These are phyloP conservation scores for Cephus rjabovi DNA, from an alignment of 2,888 invertebrate species.

Conservation along the genomic window DNA sequence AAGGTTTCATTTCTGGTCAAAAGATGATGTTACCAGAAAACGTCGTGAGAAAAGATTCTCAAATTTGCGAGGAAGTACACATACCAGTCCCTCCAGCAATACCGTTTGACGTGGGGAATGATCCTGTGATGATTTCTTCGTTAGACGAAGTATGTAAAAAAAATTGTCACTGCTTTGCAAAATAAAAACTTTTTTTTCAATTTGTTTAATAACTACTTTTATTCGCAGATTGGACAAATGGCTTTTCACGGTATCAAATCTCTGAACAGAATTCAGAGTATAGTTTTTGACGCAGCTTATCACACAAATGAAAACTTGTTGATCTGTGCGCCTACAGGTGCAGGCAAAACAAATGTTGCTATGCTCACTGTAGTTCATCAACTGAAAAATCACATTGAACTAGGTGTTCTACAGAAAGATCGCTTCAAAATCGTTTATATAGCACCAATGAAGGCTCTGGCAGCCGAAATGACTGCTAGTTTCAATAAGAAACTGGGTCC, in stretches of 20 bases:
- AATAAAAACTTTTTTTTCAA: constrained; percentile 8
- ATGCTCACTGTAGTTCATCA: constrained; percentile 92
- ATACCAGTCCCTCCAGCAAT: constrained; percentile 79
- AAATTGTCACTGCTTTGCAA: constrained; percentile 5
- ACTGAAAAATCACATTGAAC: constrained; percentile 85
- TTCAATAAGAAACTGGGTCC: constrained; percentile 85
- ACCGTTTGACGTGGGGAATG: constrained; percentile 73
- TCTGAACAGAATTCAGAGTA: constrained; percentile 94
- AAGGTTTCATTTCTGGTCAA: constrained; percentile 81
- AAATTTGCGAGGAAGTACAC: constrained; percentile 86
- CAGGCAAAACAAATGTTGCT: constrained; percentile 99
- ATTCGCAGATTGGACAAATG: constrained; percentile 81
- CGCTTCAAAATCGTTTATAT: constrained; percentile 99
- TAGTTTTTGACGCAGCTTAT: constrained; percentile 96
- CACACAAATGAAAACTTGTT: constrained; percentile 96
- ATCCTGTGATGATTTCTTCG: constrained; percentile 73
- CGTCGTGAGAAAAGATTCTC: constrained; percentile 77
- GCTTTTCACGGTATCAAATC: constrained; percentile 89
- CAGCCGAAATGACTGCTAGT: constrained; percentile 97
- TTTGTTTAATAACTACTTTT: constrained; percentile 1
- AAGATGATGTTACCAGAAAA: constrained; percentile 85
- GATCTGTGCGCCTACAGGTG: constrained; percentile 98
- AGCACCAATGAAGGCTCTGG: constrained; percentile 99
- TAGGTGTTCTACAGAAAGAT: constrained; percentile 86
- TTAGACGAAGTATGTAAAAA: constrained; percentile 72